Base-by-base conservation (phyloP, 2,797 vertebrate genomes). In the Micromesistius poutassou region DNA sequence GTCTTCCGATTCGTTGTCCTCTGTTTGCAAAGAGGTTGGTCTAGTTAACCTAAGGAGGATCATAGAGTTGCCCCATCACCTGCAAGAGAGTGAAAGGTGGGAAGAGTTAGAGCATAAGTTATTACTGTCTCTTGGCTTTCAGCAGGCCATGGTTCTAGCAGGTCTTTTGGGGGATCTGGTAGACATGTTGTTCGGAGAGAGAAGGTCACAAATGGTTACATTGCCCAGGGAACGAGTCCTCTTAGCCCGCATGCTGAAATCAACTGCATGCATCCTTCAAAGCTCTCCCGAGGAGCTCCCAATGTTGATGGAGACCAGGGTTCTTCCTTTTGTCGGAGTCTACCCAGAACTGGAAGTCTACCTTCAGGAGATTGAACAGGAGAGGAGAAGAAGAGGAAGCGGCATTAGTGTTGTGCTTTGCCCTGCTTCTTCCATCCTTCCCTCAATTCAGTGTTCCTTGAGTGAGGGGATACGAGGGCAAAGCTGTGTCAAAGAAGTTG, bases 1-100 rank as follows among this genome's bases (percentile, higher is more conserved):
- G n/a, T 74, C 71, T 33, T 4, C 22, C 76, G 9, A 30, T 74
- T 12, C 75, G 46, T 71, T 74, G 30, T 19, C 62, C 10, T 74
- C 74, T 12, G 75, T 38, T 72, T 73, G 76, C 31, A 73, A 77
- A 77, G 75, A 77, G 28, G 25, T 1, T 12, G 72, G 82, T 13
- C 74, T 5, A 9, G 81, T 88, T 14, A 93, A 94, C 79, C 35
- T 90, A 30, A 94, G 92, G 76, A 94, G 93, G 83, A 76, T 94
- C 28, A 28, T 90, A 28, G 94, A 95, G 68, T 76, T 96, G 50
- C 91, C 92, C 0, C 90, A 92, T 89, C 95, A 95, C 82, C 84
- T 96, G 42, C 87, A 80, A 78, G 79, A 90, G 79, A 92, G 92
- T 72, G 80, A 82, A n/a, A 90, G 83, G 76, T 81, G 89, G 80